Percentiles rank a stretch among this genome's conserved stretches.
These are phyloP conservation scores for Sternotherus odoratus DNA, from an alignment of 2,797 vertebrate genomes.

Conservation along the genomic window DNA sequence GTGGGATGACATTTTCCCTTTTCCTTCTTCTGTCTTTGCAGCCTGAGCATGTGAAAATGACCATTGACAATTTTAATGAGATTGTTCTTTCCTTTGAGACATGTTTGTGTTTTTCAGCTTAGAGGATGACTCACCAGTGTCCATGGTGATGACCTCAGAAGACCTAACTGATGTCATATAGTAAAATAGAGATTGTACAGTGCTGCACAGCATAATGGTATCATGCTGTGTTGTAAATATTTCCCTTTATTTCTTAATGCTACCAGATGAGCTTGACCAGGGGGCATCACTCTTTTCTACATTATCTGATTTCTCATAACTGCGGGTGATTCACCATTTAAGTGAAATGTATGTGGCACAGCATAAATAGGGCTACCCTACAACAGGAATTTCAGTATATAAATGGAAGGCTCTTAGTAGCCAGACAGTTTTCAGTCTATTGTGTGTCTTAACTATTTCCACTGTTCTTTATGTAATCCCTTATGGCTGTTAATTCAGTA, in stretches of 20 bases:
- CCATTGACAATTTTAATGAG: neutral
- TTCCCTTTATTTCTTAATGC: neutral
- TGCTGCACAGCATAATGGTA: neutral
- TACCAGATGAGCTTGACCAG: neutral
- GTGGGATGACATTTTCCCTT: neutral
- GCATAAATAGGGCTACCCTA: neutral
- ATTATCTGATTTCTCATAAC: neutral
- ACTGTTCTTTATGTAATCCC: rapidly evolving
- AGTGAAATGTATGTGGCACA: neutral
- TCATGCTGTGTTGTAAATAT: rapidly evolving
- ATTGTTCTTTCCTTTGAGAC: neutral
- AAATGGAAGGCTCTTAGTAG: neutral
- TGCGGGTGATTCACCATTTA: neutral
- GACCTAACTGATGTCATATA: neutral
- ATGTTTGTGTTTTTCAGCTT: neutral
- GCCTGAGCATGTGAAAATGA: neutral
- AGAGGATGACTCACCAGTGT: neutral
- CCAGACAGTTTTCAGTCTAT: neutral
- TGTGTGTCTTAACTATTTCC: neutral
- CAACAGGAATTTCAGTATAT: neutral
- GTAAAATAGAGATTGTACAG: neutral
- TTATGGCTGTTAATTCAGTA: neutral
- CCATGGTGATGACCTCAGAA: neutral
- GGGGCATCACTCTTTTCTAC: neutral
- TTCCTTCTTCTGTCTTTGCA: neutral